Percentiles rank a stretch among this genome's conserved stretches.
These are phyloP conservation scores for Cheilosia soror DNA, from an alignment of 2,888 invertebrate genomes.

Conservation along the genomic window DNA sequence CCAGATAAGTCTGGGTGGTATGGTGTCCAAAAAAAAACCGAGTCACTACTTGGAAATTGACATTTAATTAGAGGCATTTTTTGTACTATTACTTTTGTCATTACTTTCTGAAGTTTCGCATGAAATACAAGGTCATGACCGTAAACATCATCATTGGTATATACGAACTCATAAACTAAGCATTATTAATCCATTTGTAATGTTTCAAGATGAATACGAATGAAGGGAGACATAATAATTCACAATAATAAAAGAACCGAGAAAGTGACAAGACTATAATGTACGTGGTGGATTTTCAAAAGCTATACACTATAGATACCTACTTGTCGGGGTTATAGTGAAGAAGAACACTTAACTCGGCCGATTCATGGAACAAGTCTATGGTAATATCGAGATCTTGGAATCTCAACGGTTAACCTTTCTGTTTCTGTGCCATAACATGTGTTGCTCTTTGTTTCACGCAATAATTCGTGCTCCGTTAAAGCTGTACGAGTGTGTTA, in stretches of 20 bases:
- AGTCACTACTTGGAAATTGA: slow-evolving; percentile 66
- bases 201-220: slow-evolving; percentile 8
- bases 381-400: slow-evolving; percentile 34
- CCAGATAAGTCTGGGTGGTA: slow-evolving; percentile 72
- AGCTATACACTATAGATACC: slow-evolving; percentile 4
- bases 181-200: slow-evolving; percentile 29
- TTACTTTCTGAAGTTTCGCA: slow-evolving; percentile 23
- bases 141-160: background rate
- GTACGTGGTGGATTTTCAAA: slow-evolving; percentile 16
- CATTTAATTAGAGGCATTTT: slow-evolving; percentile 49
- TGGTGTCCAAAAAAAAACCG: slow-evolving; percentile 37
- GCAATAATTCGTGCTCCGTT: slow-evolving; percentile 45
- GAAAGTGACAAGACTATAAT: slow-evolving; percentile 40
- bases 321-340: slow-evolving; percentile 14
- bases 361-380: slow-evolving; percentile 52
- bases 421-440: slow-evolving; percentile 50
- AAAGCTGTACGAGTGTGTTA: slow-evolving; percentile 9
- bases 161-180: slow-evolving; percentile 23
- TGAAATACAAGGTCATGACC: slow-evolving; percentile 47
- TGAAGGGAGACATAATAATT: slow-evolving; percentile 22
- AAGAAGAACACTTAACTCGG: slow-evolving; percentile 20
- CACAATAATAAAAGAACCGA: background rate
- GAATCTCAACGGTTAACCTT: slow-evolving; percentile 54
- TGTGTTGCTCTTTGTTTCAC: slow-evolving; percentile 44
- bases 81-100: background rate